Evolutionary conservation across 2,113 vertebrate species (phyloP), one percentile per base, ranked within the genome.

Genomic region (Corythoichthys haematopterus): DNA sequence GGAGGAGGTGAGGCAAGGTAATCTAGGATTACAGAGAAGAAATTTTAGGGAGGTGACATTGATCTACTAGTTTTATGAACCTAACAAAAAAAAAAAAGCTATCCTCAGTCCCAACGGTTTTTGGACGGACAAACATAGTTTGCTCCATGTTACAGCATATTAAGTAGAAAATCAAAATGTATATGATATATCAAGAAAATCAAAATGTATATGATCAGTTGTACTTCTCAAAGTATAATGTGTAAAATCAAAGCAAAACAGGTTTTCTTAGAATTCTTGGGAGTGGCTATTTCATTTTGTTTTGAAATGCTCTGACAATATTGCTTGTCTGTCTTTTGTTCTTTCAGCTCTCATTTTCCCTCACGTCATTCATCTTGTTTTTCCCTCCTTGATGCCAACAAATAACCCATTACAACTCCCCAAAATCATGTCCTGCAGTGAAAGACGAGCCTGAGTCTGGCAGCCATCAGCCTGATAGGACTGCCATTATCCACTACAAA

Each of bases 391-490:
- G 35, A 16, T 63, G 45, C 28, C 65, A 60, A 43, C 28, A 45
- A 72, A 73, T 69, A 66, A 52, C 56, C 37, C 51, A 1, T 38
- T 20, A 55, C 28, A 65, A 53, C 55, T 3, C 50, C 56, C 43
- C 48, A 6, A 14, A 11, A 46, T 40, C 38, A n/a, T 45, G 57
- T 47, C 66, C 67, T 48, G 43, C 67, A 67, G 33, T 70, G 71
- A 74, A 65, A 70, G 59, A 70, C 4, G 53, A 70, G 58, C 37
- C 58, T 14, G 53, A 35, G 58, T 53, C 76, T 64, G 67, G 58
- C 56, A 63, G 45, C 55, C 61, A 53, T 65, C 35, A 1, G 9
- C 52, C 10, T 48, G 69, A 64, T 59, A 47, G 37, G 16, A 47
- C 60, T 51, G 55, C 65, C 65, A 40, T 71, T 68, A 64, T 71